Base-by-base conservation (phyloP, 2,797 vertebrate genomes). In the Aphelocoma californica region DNA sequence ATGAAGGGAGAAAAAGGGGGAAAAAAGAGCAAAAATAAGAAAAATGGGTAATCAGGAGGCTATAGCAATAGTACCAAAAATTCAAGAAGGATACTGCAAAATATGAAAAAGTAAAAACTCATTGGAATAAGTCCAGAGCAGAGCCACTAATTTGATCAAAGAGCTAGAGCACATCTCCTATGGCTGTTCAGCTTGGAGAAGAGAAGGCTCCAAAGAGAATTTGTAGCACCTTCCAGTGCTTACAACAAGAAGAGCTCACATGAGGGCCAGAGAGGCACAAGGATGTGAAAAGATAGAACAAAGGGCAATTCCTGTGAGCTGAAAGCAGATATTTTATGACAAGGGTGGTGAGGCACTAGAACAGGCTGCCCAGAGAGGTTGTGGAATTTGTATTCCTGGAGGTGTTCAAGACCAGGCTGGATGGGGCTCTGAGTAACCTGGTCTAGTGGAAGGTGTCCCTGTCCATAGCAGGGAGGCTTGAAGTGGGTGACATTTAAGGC, bases 241-340 rank as follows among this genome's bases (percentile, higher is more conserved):
- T 32, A 23, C 29, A 16, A 34, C 16, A 45, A 66, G 36, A 11
- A 65, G 17, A 66, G 8, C 24, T 53, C 47, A 10, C 38, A 29
- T 19, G 40, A n/a, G 24, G 12, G 18, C 26, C 54, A 40, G 61
- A 40, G 14, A 47, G 7, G 12, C 10, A 26, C 10, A 18, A 45
- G 7, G 25, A 5, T 0, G 0, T 26, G 12, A 6, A 25, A 29
- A 14, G 6, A 34, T 14, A 47, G 34, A 47, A 8, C 8, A 40
- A 54, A 26, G 8, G 14, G 12, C 7, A 60, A 67, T 47, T 40
- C 18, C 40, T 25, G 18, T 53, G 31, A 67, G 7, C n/a, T 67
- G 21, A 47, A 88, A 47, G 45, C 15, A 53, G 38, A 6, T 47
- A 26, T 45, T 67, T 53, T 54, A 26, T 8, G 1, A 34, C 16